Base-by-base conservation (phyloP, 2,113 vertebrate species). In the Otolemur garnettii region DNA sequence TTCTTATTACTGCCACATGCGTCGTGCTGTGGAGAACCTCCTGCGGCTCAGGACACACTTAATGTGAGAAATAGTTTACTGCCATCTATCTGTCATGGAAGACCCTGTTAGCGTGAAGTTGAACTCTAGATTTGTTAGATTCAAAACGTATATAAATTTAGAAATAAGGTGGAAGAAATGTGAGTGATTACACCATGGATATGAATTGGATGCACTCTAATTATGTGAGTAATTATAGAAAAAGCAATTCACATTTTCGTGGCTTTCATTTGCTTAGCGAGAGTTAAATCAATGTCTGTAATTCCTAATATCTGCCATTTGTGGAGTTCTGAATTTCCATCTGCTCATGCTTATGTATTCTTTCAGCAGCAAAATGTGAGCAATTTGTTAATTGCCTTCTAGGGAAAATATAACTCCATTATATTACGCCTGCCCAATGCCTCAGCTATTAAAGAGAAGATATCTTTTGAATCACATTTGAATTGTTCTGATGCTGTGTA, bases 351-450 rank as follows among this genome's bases (percentile, higher is more conserved):
- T 95, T 91, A 89, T 80, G 38, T 90, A 89, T 59, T 86, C 59
- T 60, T 97, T 95, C 69, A 93, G 80, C 79, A 81, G 92, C 92
- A 98, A 89, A 97, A 87, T 97, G 42, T 96, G 94, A 97, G 91
- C 90, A 75, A 66, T 87, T 98, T 96, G 33, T 87, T 96, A 95
- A 95, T 96, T 97, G 96, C 95, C 96, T 98, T 95, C 88, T 55
- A 85, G 35, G 91, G 79, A 96, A 96, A 97, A 93, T 60, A 30
- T 69, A 92, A 87, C 71, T 93, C 69, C 11, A 38, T 30, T 90
- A 50, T 80, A 71, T 95, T 96, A 87, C 80, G 50, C 19, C n/a
- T 93, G 69, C 77, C 87, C 80, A 55, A 71, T 81, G 79, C 68
- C 78, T 97, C 82, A 79, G 87, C 84, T 97, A 78, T 90, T 82